Evolutionary conservation across 2,797 vertebrate genomes (phyloP), one percentile per base, ranked within the genome.

Genomic region (Gallinago nigripennis): DNA sequence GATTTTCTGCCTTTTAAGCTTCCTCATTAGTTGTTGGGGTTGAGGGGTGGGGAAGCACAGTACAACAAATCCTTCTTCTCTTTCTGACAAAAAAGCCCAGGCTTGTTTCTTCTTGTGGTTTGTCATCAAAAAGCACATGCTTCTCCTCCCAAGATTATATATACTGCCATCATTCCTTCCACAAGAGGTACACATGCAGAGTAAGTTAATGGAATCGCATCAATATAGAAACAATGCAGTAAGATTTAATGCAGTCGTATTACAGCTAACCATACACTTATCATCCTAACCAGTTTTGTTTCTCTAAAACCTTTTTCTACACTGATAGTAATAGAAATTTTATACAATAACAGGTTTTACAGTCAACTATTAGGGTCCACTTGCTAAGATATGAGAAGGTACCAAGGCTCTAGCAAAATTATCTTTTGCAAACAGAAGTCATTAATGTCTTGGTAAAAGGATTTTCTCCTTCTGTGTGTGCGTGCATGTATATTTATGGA

Each of bases 361-460:
- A 90, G 90, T 69, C 73, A 87, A 63, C 64, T 82, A 27, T 95
- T 94, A 93, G 9, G 3, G 33, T 69, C 71, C 41, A 65, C 53
- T 12, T 68, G 66, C 60, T 75, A 75, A 82, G 23, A 92, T 86
- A 56, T 88, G 91, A 94, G 88, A 92, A 79, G 71, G 58, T 72
- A 90, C 30, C 41, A 87, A 84, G 37, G 78, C 61, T 84, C 56
- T 76, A 88, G 65, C 51, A 87, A 90, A 96, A 92, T 88, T 96
- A 92, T 96, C 86, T 95, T 93, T 90, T 7, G 8, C 51, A 90
- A 97, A 76, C 86, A 95, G 79, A 94, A 95, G 82, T 92, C 96
- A 90, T 94, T 96, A 93, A 79, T 86, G 92, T 85, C 86, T 69
- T 53, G 15, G 87, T 84, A 85, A 96, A 97, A 95, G 18, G 45